Conservation (phyloP, 2,797 vertebrate genomes). For the Sebastolobus alascanus region DNA sequence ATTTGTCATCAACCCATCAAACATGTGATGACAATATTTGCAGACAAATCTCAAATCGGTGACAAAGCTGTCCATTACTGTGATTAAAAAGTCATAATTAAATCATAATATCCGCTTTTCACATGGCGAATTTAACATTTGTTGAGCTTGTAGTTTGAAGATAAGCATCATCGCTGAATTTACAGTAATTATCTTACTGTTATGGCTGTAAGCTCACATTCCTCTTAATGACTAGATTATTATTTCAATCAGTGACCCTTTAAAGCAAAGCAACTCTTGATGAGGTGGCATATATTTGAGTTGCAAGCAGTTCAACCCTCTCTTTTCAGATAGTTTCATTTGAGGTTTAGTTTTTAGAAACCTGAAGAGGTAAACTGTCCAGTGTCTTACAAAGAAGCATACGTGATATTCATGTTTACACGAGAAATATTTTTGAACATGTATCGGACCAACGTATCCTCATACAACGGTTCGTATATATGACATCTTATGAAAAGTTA, state of each 20-base stretch:
- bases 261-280: background rate
- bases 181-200: conserved; percentile 18
- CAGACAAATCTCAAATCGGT: background rate
- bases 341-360: background rate
- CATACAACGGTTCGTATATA: no score
- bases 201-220: conserved; percentile 6
- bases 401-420: background rate
- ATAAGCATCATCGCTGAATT: conserved; percentile 1
- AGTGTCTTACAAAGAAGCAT: background rate
- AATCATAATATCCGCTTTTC: background rate
- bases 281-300: background rate
- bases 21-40: background rate
- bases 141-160: conserved; percentile 13
- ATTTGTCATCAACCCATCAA: background rate
- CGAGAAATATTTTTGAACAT: background rate
- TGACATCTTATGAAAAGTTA: no score
- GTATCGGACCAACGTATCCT: no score
- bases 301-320: background rate
- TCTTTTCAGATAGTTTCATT: background rate
- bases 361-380: background rate
- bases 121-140: background rate
- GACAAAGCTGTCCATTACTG: background rate
- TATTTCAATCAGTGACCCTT: conserved; percentile 16
- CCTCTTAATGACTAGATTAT: conserved; percentile 11
- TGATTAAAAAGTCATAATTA: conserved; percentile 17